phyloP scores from a whole-genome alignment of 64 coral and sea anemone genomes.

The Cladopsammia gracilis region DNA sequence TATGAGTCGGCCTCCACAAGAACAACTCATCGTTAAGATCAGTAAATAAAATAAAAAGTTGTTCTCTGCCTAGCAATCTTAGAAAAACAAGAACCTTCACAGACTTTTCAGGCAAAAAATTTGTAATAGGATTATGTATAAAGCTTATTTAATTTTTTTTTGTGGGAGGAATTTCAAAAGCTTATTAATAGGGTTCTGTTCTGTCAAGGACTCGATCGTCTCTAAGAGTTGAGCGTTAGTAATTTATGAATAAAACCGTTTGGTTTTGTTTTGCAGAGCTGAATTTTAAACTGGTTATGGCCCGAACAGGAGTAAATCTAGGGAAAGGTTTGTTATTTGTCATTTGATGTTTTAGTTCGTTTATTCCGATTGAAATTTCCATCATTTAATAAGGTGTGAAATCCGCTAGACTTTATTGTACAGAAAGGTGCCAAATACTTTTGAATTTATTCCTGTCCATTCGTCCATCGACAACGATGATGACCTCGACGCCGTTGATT shows the following conservation, averaged over 20 bases:
- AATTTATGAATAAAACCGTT: background rate
- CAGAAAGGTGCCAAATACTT: no score
- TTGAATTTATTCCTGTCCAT: no score
- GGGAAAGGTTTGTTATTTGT: conserved; percentile 74
- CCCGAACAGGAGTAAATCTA: conserved; percentile 69
- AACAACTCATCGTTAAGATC: no score
- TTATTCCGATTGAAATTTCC: background rate
- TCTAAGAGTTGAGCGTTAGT: background rate
- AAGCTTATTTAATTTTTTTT: background rate
- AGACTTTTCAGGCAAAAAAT: background rate
- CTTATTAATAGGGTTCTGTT: background rate
- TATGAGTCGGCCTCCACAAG: background rate
- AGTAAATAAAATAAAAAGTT: no score
- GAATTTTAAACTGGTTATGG: conserved; percentile 96
- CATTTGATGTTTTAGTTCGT: background rate
- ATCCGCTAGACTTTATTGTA: no score
- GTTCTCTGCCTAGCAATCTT: no score
- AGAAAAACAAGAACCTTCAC: no score
- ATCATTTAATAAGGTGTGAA: no score
- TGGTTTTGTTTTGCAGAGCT: conserved; percentile 76
- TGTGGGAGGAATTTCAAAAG: background rate
- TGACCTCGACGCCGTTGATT: no score
- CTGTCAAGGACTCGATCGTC: no score
- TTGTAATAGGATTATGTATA: conserved; percentile 17
- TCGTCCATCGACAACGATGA: no score